phyloP scores from a whole-genome alignment of 1,140 invertebrate genomes.

The Campoletis sonorensis region DNA sequence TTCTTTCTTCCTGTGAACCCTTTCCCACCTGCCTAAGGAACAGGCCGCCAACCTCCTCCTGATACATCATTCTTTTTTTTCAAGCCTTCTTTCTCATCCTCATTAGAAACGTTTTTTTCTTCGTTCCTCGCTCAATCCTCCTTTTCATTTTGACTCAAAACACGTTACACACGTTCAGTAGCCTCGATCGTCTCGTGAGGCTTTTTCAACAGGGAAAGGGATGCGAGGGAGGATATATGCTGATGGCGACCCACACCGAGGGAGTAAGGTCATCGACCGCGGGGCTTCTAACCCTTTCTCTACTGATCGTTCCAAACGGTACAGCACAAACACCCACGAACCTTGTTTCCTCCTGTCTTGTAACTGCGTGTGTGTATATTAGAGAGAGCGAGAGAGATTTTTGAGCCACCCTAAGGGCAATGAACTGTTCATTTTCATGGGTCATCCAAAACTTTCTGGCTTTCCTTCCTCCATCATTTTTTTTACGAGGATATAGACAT shows the following conservation, averaged over 20 bases:
- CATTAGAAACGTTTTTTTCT: not conserved
- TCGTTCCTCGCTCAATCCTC: not conserved
- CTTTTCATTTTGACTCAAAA: not conserved
- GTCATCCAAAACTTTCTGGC: not conserved
- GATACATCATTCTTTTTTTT: constrained; percentile 28
- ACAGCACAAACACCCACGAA: constrained; percentile 24
- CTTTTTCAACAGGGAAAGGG: constrained; percentile 23
- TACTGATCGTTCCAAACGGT: constrained; percentile 41
- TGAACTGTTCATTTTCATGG: constrained; percentile 39
- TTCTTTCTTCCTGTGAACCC: constrained; percentile 3
- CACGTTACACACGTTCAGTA: not conserved
- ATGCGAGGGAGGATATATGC: constrained; percentile 39
- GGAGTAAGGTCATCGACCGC: constrained; percentile 39
- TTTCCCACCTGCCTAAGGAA: constrained; percentile 21
- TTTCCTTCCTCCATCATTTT: not conserved
- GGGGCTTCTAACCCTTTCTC: constrained; percentile 40
- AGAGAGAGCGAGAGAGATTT: constrained; percentile 42
- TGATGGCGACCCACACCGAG: constrained; percentile 38
- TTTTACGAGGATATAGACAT: not conserved
- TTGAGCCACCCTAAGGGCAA: constrained; percentile 24
- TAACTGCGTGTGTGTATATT: constrained; percentile 50
- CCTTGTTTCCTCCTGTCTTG: constrained; percentile 30
- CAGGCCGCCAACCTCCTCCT: constrained; percentile 2
- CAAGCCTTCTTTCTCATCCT: not conserved
- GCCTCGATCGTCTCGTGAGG: not conserved